Evolutionary conservation across 2,888 invertebrate genomes (phyloP).

Genomic region (Drosophila fulvimacula): DNA sequence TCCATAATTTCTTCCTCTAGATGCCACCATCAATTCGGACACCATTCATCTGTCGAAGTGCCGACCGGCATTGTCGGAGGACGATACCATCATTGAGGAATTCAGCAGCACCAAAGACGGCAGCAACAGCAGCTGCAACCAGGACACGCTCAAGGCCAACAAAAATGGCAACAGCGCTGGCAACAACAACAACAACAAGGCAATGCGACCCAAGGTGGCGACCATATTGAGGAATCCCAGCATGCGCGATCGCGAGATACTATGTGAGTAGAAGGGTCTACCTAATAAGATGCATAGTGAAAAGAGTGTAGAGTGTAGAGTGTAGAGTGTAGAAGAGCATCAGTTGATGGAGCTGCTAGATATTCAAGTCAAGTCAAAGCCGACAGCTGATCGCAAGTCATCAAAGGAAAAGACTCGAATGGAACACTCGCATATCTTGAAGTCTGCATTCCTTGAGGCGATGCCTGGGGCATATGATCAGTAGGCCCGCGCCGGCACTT

Average conservation of each 20-base stretch:
- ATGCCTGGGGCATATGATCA: background rate
- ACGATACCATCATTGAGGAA: slow-evolving; percentile 85
- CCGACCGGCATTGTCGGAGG: slow-evolving; percentile 85
- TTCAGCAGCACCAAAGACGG: slow-evolving; percentile 84
- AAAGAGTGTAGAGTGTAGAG: too few species aligned
- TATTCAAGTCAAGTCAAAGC: too few species aligned
- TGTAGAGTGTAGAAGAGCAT: too few species aligned
- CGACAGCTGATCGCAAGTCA: too few species aligned
- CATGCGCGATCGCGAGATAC: slow-evolving; percentile 89
- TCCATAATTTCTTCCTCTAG: slow-evolving; percentile 43
- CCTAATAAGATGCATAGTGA: too few species aligned
- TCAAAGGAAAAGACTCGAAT: too few species aligned
- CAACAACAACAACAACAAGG: slow-evolving; percentile 30
- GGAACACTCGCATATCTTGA: too few species aligned
- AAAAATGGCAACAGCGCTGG: slow-evolving; percentile 58
- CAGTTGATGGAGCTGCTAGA: too few species aligned
- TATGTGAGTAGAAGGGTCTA: slow-evolving; percentile 81
- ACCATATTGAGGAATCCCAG: slow-evolving; percentile 89
- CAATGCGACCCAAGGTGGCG: slow-evolving; percentile 84
- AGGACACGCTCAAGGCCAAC: slow-evolving; percentile 84
- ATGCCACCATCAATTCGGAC: slow-evolving; percentile 83
- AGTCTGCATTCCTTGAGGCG: background rate
- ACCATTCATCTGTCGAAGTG: slow-evolving; percentile 85
- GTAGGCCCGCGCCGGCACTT: background rate
- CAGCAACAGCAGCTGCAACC: slow-evolving; percentile 79